Conservation (phyloP, 2,113 vertebrate genomes). For the Pontoporia blainvillei region DNA sequence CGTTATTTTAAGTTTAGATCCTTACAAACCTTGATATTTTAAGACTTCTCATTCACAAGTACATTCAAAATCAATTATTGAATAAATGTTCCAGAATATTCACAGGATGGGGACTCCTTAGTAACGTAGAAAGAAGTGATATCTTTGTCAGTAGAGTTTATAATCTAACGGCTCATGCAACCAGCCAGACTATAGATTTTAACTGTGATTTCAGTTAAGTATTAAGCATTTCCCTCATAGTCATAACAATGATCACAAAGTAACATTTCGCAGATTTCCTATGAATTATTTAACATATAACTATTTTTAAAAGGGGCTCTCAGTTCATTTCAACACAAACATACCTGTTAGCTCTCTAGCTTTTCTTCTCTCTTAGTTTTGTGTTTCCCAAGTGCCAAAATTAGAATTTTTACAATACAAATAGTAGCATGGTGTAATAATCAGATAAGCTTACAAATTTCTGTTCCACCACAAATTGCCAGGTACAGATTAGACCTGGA, state of each 20-base stretch:
- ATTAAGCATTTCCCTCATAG: neutral
- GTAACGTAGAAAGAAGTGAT: neutral
- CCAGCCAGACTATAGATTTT: neutral
- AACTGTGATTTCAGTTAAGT: neutral
- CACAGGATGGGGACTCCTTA: neutral
- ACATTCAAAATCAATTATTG: neutral
- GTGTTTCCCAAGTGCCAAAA: neutral
- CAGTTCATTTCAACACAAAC: neutral
- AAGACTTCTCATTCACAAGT: neutral
- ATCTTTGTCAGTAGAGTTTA: neutral
- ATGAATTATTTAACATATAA: neutral
- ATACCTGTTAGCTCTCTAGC: neutral
- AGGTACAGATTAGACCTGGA: neutral
- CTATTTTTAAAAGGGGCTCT: neutral
- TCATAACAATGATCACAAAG: neutral
- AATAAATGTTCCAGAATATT: neutral
- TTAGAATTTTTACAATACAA: neutral
- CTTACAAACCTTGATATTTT: neutral
- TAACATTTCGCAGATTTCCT: neutral
- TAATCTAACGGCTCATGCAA: neutral
- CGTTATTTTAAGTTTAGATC: neutral
- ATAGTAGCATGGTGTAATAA: neutral
- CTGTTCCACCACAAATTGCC: neutral
- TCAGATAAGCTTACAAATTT: neutral
- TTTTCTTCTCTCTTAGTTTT: neutral